Conservation (phyloP, 2,888 invertebrate species). For the Heliconius ismenius region DNA sequence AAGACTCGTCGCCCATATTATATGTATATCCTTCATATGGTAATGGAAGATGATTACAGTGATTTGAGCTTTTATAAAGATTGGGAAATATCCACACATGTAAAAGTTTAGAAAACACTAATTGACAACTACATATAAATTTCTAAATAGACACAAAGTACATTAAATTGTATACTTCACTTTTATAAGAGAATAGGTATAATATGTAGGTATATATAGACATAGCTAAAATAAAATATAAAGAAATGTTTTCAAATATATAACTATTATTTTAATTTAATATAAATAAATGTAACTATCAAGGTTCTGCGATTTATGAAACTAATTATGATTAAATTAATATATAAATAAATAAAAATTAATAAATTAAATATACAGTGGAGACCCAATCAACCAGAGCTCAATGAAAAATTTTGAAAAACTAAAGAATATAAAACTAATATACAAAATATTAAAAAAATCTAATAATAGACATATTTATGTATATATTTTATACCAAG, state of each 20-base stretch:
- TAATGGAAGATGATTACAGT: constrained; percentile 29
- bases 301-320: not conserved
- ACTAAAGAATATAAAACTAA: no score
- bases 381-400: not conserved
- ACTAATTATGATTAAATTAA: not conserved
- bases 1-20: no score
- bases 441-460: no score
- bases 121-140: constrained; percentile 57
- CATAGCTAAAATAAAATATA: not conserved
- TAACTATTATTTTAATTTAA: not conserved
- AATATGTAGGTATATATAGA: constrained; percentile 33
- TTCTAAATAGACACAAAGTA: constrained; percentile 44
- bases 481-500: no score
- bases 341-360: no score
- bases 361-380: not conserved
- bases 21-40: not conserved
- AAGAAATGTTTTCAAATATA: not conserved
- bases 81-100: constrained; percentile 47
- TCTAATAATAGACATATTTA: no score
- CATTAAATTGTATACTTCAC: constrained; percentile 39
- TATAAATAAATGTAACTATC: not conserved
- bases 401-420: no score
- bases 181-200: not conserved
- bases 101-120: constrained; percentile 55
- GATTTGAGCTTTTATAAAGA: constrained; percentile 34